phyloP scores from a whole-genome alignment of 2,113 vertebrate genomes.

The Misgurnus mizolepis region DNA sequence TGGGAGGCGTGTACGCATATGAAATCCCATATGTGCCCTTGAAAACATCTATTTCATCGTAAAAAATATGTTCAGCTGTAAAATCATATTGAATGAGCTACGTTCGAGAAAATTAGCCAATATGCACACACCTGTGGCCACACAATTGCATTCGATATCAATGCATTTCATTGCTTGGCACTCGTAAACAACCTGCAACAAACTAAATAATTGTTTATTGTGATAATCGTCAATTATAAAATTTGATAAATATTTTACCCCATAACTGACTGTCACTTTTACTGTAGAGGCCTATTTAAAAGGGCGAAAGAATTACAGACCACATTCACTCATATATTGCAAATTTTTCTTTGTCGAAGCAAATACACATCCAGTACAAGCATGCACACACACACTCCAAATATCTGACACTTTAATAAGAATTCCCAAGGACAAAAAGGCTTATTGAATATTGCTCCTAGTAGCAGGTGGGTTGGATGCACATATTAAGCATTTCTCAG shows the following conservation, averaged over 20 bases:
- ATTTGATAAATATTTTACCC: no score
- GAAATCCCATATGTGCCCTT: neutral
- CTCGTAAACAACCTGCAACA: neutral
- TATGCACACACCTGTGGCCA: neutral
- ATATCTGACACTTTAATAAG: slow-evolving; percentile 20
- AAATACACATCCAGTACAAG: neutral
- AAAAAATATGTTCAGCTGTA: no score
- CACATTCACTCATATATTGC: no score
- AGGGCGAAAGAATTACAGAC: no score
- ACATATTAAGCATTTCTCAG: slow-evolving; percentile 43
- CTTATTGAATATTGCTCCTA: slow-evolving; percentile 8
- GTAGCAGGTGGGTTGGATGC: slow-evolving; percentile 8
- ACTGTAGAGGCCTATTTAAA: no score
- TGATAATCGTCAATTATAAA: no score
- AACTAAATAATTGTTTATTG: no score
- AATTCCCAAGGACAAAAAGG: slow-evolving; percentile 11
- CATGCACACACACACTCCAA: neutral
- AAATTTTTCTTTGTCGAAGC: neutral
- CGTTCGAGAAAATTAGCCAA: no score
- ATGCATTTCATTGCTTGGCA: neutral
- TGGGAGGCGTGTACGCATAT: neutral
- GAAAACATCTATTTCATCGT: no score
- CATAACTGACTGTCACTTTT: no score
- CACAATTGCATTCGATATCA: neutral
- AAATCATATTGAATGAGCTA: no score